Evolutionary conservation across 1,140 invertebrate species (phyloP).

Genomic region (Achatina immaculata): DNA sequence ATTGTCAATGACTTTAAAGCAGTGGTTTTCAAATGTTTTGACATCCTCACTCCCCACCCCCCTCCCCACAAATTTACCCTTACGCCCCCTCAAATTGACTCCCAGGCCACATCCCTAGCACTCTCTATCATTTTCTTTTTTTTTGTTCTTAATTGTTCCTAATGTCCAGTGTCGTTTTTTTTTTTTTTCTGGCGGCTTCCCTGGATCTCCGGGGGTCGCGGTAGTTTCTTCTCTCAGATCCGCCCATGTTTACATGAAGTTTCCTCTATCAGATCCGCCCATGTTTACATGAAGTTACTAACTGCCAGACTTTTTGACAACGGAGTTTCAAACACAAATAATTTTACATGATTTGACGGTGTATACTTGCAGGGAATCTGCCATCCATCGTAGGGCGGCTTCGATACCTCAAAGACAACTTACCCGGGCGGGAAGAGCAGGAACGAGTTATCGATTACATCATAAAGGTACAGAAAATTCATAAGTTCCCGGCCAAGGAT

Average conservation of each 20-base stretch:
- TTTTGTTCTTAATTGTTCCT: background rate
- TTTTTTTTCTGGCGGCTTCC: background rate
- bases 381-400: constrained; percentile 3
- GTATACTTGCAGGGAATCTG: constrained; percentile 24
- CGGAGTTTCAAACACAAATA: no score
- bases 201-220: background rate
- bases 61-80: background rate
- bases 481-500: constrained; percentile 5
- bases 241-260: no score
- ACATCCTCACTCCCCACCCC: background rate
- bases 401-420: constrained; percentile 4
- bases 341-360: no score
- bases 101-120: background rate
- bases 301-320: no score
- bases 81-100: no score
- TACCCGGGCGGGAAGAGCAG: background rate
- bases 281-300: no score
- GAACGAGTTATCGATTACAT: constrained; percentile 2
- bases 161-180: background rate
- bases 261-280: no score
- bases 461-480: background rate
- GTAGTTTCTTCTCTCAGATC: no score
- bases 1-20: no score
- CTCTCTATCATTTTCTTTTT: background rate
- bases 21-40: background rate